phyloP scores from a whole-genome alignment of 2,888 invertebrate genomes.

The Xestia xanthographa region DNA sequence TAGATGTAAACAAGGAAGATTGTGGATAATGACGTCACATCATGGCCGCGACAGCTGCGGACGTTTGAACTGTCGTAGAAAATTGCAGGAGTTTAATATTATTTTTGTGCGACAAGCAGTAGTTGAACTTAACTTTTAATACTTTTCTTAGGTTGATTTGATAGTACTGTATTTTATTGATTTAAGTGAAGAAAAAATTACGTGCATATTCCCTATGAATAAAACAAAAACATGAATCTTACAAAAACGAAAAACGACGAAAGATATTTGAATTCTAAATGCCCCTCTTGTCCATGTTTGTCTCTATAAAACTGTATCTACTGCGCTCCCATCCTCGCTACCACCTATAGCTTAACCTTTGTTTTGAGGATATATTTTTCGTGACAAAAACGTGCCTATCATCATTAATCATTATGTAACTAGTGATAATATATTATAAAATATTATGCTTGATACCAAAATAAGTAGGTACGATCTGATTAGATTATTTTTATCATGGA shows the following conservation, averaged over 20 bases:
- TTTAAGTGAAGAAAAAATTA: too few relatives aligned
- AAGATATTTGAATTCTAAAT: neutral
- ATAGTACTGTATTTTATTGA: too few relatives aligned
- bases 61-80: too few relatives aligned
- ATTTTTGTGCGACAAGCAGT: too few relatives aligned
- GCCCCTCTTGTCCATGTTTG: neutral
- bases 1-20: too few relatives aligned
- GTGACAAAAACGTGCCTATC: neutral
- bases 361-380: neutral
- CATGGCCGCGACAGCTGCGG: too few relatives aligned
- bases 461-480: constrained; percentile 12
- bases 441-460: constrained; percentile 5
- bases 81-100: too few relatives aligned
- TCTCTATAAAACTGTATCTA: neutral
- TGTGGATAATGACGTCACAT: too few relatives aligned
- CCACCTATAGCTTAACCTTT: neutral
- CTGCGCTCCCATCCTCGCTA: neutral
- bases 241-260: too few relatives aligned
- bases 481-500: constrained; percentile 24
- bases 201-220: too few relatives aligned
- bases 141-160: too few relatives aligned
- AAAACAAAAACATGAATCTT: neutral
- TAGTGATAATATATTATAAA: constrained; percentile 25
- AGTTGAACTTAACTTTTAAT: too few relatives aligned
- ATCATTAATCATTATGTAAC: constrained; percentile 23